Evolutionary conservation across 2,113 vertebrate species (phyloP).

Genomic region (Larimichthys polyactis): DNA sequence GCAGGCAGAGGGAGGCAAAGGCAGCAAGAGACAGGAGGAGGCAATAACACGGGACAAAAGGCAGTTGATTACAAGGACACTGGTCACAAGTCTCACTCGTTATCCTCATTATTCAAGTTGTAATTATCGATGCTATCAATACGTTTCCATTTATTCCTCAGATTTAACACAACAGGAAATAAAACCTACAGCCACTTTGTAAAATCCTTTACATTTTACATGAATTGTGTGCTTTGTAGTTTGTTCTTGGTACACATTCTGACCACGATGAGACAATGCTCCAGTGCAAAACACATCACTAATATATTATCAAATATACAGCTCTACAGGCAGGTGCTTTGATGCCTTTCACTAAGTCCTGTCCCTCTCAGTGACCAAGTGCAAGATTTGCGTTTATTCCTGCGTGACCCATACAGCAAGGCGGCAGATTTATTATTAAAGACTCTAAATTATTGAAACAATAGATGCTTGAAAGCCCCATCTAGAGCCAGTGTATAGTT

Average conservation of each 20-base stretch:
- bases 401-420: not conserved
- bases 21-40: slow-evolving; percentile 14
- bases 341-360: not conserved
- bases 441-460: not conserved
- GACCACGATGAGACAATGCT: not conserved
- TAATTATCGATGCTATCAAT: not conserved
- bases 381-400: too few species aligned
- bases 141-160: not conserved
- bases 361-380: not conserved
- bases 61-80: slow-evolving; percentile 32
- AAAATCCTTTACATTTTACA: not conserved
- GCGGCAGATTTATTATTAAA: not conserved
- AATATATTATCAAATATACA: too few species aligned
- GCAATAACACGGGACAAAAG: slow-evolving; percentile 7
- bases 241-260: not conserved
- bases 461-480: not conserved
- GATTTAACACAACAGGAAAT: not conserved
- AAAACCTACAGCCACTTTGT: not conserved
- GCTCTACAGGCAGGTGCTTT: too few species aligned
- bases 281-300: too few species aligned
- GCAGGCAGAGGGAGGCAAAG: slow-evolving; percentile 24
- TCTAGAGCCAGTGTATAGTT: too few species aligned
- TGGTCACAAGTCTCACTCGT: slow-evolving; percentile 13
- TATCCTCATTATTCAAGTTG: slow-evolving; percentile 15
- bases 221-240: not conserved